These are phyloP conservation scores for Gouania willdenowi DNA, from an alignment of 2,797 vertebrate species.

Conservation along the genomic window DNA sequence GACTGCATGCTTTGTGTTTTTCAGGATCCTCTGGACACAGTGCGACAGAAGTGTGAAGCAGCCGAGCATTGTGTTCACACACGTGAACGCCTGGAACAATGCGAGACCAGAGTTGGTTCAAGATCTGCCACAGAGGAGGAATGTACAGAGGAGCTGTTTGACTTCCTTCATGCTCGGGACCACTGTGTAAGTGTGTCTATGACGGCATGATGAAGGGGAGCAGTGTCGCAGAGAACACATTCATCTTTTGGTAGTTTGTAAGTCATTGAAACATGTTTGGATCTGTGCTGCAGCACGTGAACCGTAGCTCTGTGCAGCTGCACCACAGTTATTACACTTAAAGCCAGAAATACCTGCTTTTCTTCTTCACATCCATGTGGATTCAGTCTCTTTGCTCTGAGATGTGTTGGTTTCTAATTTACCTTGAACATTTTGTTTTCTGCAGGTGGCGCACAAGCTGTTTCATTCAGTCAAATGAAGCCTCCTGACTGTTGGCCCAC, in stretches of 20 bases:
- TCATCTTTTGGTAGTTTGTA: too few species aligned
- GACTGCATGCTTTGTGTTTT: conserved; percentile 3
- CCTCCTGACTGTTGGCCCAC: background rate
- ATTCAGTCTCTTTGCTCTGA: too few species aligned
- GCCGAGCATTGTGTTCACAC: conserved; percentile 82
- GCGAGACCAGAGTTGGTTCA: conserved; percentile 83
- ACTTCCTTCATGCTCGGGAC: conserved; percentile 93
- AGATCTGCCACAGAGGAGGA: conserved; percentile 83
- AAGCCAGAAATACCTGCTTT: too few species aligned
- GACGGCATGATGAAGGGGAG: too few species aligned
- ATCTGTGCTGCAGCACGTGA: too few species aligned
- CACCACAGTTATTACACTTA: too few species aligned
- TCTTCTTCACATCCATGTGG: too few species aligned
- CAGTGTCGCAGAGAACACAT: too few species aligned
- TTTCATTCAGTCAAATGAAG: conserved; percentile 76
- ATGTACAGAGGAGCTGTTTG: conserved; percentile 95
- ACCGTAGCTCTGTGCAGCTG: too few species aligned
- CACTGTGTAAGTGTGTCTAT: conserved; percentile 90
- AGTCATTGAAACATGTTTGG: too few species aligned
- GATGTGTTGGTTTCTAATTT: too few species aligned
- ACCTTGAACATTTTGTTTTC: conserved; percentile 8
- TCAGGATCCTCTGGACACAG: conserved; percentile 83
- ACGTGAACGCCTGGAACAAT: conserved; percentile 80
- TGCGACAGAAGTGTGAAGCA: conserved; percentile 86
- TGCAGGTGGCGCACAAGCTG: conserved; percentile 74